A percentile compares a stretch with the other conserved stretches of the same genome.
Conservation (phyloP, 1,140 invertebrate genomes). For the Trinorchestia longiramus region DNA sequence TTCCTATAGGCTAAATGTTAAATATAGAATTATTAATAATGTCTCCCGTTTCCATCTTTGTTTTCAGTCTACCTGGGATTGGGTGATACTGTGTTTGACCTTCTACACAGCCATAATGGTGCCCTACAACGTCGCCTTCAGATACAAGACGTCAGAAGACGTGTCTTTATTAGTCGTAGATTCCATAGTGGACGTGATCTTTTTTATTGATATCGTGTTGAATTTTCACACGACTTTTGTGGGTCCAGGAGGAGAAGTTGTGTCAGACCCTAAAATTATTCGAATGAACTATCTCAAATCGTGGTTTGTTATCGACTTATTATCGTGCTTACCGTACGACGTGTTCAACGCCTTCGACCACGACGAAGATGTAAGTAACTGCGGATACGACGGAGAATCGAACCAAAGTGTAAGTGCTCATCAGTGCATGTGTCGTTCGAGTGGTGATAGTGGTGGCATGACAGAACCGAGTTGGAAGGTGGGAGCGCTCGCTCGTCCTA, state of each 20-base stretch:
- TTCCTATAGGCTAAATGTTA: too few relatives aligned
- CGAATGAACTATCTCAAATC: constrained; percentile 99
- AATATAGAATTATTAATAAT: not conserved
- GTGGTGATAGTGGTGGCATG: not conserved
- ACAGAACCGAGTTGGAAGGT: not conserved
- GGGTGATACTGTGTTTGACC: constrained; percentile 99
- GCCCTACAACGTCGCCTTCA: constrained; percentile 99
- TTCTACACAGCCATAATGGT: constrained; percentile 99
- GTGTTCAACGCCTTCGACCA: constrained; percentile 99
- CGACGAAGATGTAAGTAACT: constrained; percentile 91
- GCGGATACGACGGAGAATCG: constrained; percentile 63
- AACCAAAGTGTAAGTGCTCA: constrained; percentile 69
- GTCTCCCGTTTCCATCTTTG: not conserved
- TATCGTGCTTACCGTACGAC: constrained; percentile 99
- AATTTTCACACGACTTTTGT: constrained; percentile 99
- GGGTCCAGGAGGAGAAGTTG: constrained; percentile 96
- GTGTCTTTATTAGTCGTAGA: constrained; percentile 96
- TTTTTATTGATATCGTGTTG: constrained; percentile 99
- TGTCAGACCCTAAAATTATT: constrained; percentile 97
- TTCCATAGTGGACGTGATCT: constrained; percentile 99
- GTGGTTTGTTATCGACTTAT: constrained; percentile 99
- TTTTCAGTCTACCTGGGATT: constrained; percentile 96
- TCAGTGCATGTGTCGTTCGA: not conserved
- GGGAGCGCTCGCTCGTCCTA: not conserved
- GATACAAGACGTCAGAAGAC: constrained; percentile 99